Evolutionary conservation across 2,888 invertebrate species (phyloP).

Genomic region (Rhynchonema sp.): DNA sequence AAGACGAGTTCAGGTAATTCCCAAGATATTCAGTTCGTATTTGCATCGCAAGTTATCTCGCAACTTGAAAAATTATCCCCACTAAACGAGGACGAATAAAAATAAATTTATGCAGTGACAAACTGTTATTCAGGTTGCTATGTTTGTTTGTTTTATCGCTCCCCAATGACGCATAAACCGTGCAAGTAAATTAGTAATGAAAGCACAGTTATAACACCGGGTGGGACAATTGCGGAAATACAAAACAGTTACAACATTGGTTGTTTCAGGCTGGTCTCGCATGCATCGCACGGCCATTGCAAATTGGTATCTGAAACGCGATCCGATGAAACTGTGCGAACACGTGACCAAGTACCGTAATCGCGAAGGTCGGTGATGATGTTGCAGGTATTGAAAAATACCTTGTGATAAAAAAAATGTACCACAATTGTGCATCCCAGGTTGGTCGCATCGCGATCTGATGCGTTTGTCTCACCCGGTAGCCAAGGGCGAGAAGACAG

Average conservation of each 20-base stretch:
- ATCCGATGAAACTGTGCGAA: conserved; percentile 43
- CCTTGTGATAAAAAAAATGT: no score
- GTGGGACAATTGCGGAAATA: neutral
- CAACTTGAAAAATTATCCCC: no score
- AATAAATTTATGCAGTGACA: no score
- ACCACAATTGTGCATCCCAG: neutral
- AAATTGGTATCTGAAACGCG: conserved; percentile 45
- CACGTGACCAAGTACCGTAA: conserved; percentile 44
- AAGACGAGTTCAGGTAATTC: no score
- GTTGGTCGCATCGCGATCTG: conserved; percentile 39
- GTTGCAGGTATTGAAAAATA: neutral
- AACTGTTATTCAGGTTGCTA: no score
- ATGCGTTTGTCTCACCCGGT: conserved; percentile 30
- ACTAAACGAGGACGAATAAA: no score
- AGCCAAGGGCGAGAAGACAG: neutral
- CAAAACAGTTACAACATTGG: neutral
- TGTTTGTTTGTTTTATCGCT: no score
- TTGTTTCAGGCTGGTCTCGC: conserved; percentile 39
- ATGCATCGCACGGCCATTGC: conserved; percentile 45
- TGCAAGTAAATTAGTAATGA: no score
- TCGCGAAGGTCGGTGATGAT: conserved; percentile 33
- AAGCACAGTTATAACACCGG: no score
- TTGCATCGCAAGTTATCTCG: no score
- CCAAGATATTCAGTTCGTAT: no score
- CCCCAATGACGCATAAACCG: no score